Conservation (phyloP, 2,113 vertebrate species). For the Corapipo altera region DNA sequence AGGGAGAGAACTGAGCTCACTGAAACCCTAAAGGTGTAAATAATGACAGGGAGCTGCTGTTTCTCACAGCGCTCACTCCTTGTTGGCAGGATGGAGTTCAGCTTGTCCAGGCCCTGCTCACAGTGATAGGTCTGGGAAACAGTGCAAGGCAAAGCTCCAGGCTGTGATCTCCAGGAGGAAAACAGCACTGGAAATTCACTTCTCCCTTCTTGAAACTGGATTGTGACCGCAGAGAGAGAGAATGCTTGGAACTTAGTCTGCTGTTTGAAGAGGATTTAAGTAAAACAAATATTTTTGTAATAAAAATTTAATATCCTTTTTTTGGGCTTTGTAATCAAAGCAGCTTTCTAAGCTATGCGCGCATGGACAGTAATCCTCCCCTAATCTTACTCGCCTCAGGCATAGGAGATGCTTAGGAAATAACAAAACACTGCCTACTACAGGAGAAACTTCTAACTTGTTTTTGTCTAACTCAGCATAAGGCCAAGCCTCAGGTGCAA, state of each 20-base stretch:
- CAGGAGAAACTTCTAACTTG: neutral
- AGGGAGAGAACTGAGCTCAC: neutral
- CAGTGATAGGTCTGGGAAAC: neutral
- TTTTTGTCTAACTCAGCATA: neutral
- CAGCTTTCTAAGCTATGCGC: constrained; percentile 19
- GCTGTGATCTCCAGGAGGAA: neutral
- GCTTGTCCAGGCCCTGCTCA: neutral
- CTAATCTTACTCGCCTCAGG: constrained; percentile 18
- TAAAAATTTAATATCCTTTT: constrained; percentile 51
- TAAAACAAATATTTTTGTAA: constrained; percentile 46
- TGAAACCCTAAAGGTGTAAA: neutral
- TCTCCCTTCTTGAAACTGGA: neutral
- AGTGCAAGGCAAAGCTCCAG: neutral
- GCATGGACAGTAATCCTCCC: neutral
- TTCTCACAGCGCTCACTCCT: neutral
- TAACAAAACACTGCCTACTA: neutral
- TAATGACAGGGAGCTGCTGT: rapidly evolving
- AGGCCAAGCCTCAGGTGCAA: neutral
- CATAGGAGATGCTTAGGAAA: constrained; percentile 10
- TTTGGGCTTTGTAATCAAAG: constrained; percentile 36
- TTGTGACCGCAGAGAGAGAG: neutral
- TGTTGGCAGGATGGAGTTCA: neutral
- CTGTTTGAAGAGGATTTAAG: constrained; percentile 24
- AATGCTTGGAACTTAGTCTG: constrained; percentile 29
- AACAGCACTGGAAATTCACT: neutral